These are phyloP conservation scores for Aselliscus stoliczkanus DNA, from an alignment of 2,797 vertebrate genomes.

Conservation along the genomic window DNA sequence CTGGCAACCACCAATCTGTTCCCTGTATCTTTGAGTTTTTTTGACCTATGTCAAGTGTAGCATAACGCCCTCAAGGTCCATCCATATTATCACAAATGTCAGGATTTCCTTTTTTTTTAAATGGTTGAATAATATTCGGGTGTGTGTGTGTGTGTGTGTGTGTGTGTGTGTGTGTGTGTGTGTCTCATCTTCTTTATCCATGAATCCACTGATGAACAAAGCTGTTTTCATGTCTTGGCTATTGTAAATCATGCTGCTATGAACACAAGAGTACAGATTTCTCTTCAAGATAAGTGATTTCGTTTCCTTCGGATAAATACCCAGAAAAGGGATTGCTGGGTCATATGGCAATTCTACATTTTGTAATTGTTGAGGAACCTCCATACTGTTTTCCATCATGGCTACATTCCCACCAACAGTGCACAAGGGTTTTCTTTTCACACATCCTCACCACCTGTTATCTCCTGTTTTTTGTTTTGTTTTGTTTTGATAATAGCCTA, in stretches of 20 bases:
- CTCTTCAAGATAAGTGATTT: not conserved
- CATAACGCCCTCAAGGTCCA: not conserved
- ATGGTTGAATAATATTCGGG: not conserved
- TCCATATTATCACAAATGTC: not conserved
- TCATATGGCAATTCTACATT: not conserved
- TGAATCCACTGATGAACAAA: not conserved
- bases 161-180: not conserved
- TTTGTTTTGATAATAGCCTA: not conserved
- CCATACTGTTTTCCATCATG: not conserved
- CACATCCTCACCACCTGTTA: not conserved
- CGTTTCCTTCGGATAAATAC: not conserved
- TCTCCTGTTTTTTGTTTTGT: not conserved
- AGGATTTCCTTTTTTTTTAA: not conserved
- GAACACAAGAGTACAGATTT: not conserved
- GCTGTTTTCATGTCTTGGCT: not conserved
- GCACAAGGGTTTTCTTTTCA: not conserved
- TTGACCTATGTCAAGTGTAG: not conserved
- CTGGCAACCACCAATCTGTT: not conserved
- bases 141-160: not conserved
- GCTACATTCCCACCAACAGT: not conserved
- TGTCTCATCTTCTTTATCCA: not conserved
- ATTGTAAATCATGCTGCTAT: not conserved
- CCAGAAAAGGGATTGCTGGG: not conserved
- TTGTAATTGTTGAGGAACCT: not conserved
- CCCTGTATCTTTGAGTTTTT: not conserved